Evolutionary conservation across 1,140 invertebrate genomes (phyloP), one percentile per base, ranked within the genome.

Genomic region (Penaeus indicus): DNA sequence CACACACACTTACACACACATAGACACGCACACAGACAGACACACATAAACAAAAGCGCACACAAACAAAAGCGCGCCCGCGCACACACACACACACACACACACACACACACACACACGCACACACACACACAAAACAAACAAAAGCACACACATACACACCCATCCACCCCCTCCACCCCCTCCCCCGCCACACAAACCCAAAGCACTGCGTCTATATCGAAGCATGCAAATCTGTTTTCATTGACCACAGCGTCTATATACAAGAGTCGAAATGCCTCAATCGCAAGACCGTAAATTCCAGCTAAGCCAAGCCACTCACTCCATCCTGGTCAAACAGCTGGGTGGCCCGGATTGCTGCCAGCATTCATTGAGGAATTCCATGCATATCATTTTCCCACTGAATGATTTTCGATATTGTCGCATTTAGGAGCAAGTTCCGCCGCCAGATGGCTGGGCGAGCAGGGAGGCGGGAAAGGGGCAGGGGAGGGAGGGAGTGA

Each of bases 401-500:
- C 47, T 54, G 47, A 54, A 54, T 54, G 47, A 54, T 54, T 54
- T 54, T 54, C 47, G 47, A 54, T 54, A 54, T 54, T 54, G 47
- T 10, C 47, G 47, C 47, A 54, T 54, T 54, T 54, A 54, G 8
- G 47, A 47, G 42, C 42, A 10, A 54, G 47, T 54, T 54, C 47
- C 54, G 62, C 38, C 38, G 62, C n/a, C 60, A 64, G 61, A n/a
- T 38, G 86, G 16, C 62, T 90, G 19, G 22, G 77, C 27, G 85
- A 81, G 47, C 21, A 60, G 27, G 32, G 27, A 11, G 8, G 67
- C 4, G 67, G 27, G 67, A 18, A 18, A 11, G 10, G 27, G 13
- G 27, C 4, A 18, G 10, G 27, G 4, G 11, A 11, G 27, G 67
- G 11, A 16, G 18, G 13, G 11, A 11, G 27, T 4, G 27, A 0